These are phyloP conservation scores for Leptinotarsa defecta DNA, from an alignment of 1,140 invertebrate genomes.

Conservation along the genomic window DNA sequence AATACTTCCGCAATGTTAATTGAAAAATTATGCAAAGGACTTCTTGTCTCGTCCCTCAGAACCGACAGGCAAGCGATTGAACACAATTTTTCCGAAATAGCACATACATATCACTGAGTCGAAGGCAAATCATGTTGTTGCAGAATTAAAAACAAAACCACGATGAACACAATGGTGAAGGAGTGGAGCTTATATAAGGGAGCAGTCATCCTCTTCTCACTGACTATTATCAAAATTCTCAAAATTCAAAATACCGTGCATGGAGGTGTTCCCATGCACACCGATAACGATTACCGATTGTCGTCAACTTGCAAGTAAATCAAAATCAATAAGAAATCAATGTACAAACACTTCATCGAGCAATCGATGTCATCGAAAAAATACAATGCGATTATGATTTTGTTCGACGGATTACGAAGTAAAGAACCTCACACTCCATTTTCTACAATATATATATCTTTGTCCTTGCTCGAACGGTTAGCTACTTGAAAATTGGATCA, in stretches of 20 bases:
- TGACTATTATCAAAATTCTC: neutral
- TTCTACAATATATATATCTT: conserved; percentile 26
- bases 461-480: conserved; percentile 25
- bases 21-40: neutral
- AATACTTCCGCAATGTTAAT: conserved; percentile 10
- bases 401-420: conserved; percentile 8
- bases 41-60: neutral
- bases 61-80: neutral
- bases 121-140: conserved; percentile 8
- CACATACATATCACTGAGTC: conserved; percentile 2
- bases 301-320: neutral
- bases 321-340: conserved; percentile 11
- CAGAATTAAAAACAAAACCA: conserved; percentile 9
- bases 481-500: conserved; percentile 24
- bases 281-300: neutral
- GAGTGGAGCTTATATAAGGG: conserved; percentile 9
- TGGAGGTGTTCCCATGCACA: neutral
- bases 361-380: conserved; percentile 20
- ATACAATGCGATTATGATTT: conserved; percentile 20
- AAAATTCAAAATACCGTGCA: neutral
- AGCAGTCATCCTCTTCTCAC: conserved; percentile 1
- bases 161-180: conserved; percentile 16
- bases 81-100: conserved; percentile 11
- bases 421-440: conserved; percentile 21
- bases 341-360: neutral